Conservation (phyloP, 1,140 invertebrate genomes). For the Drosophila ananassae region DNA sequence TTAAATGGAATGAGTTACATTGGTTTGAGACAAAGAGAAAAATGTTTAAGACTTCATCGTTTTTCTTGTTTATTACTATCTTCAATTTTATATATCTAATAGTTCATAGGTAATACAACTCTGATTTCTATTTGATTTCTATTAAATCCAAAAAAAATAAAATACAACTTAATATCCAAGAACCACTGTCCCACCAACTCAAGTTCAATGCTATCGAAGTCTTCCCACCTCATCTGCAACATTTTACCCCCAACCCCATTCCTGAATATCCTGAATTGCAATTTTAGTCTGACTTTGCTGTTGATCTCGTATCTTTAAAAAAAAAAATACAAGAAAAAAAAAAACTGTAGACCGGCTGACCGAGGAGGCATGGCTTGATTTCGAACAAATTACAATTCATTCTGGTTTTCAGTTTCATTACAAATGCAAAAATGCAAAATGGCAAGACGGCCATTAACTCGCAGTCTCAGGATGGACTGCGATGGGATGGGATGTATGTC, state of each 20-base stretch:
- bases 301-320: constrained; percentile 32
- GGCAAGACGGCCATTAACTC: constrained; percentile 77
- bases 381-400: constrained; percentile 77
- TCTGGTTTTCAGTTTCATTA: constrained; percentile 82
- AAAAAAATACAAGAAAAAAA: background rate
- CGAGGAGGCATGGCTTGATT: constrained; percentile 32
- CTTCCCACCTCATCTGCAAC: constrained; percentile 34
- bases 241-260: constrained; percentile 16
- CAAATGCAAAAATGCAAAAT: constrained; percentile 83
- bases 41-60: background rate
- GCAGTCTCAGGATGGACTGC: constrained; percentile 5
- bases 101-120: too few relatives aligned
- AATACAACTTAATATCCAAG: background rate
- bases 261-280: constrained; percentile 33
- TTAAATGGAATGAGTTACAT: constrained; percentile 15
- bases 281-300: constrained; percentile 27
- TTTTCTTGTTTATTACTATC: too few relatives aligned
- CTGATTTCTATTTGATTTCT: too few relatives aligned
- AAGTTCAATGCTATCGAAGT: constrained; percentile 30
- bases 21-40: constrained; percentile 2
- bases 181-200: constrained; percentile 12
- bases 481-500: constrained; percentile 11
- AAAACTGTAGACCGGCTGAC: constrained; percentile 27
- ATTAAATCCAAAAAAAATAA: too few relatives aligned
- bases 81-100: too few relatives aligned